These are phyloP conservation scores for Pediacus dermestoides DNA, from an alignment of 2,888 invertebrate species.

Conservation along the genomic window DNA sequence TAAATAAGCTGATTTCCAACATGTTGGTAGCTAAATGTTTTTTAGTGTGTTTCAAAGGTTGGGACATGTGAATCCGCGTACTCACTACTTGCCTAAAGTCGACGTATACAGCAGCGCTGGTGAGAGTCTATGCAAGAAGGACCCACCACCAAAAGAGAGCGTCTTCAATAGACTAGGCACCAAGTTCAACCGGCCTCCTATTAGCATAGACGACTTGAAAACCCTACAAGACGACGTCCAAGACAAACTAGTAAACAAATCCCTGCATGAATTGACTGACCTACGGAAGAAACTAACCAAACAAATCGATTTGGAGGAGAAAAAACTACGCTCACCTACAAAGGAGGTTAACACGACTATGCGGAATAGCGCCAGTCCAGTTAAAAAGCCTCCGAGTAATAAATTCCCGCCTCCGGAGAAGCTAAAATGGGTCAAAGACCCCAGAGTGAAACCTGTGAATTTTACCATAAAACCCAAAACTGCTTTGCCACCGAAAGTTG, in stretches of 20 bases:
- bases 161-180: conserved; percentile 15
- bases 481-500: conserved; percentile 23
- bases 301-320: conserved; percentile 43
- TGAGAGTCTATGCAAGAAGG: conserved; percentile 31
- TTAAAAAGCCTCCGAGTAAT: conserved; percentile 3
- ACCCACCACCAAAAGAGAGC: conserved; percentile 4
- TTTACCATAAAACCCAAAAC: conserved; percentile 14
- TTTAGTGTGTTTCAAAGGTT: conserved; percentile 6
- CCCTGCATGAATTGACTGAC: conserved; percentile 53
- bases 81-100: conserved; percentile 32
- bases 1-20: no score
- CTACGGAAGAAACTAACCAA: conserved; percentile 52
- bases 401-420: no score
- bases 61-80: conserved; percentile 6
- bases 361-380: not conserved
- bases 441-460: conserved; percentile 1
- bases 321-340: conserved; percentile 5
- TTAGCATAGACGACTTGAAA: conserved; percentile 43
- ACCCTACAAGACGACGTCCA: conserved; percentile 35
- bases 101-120: conserved; percentile 39
- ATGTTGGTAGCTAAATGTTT: no score
- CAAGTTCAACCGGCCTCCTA: conserved; percentile 41
- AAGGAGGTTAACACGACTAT: conserved; percentile 1
- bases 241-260: conserved; percentile 44
- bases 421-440: not conserved